A percentile compares a stretch with the other conserved stretches of the same genome.
Evolutionary conservation across 2,113 vertebrate genomes (phyloP).

Genomic region (Mungos mungo): DNA sequence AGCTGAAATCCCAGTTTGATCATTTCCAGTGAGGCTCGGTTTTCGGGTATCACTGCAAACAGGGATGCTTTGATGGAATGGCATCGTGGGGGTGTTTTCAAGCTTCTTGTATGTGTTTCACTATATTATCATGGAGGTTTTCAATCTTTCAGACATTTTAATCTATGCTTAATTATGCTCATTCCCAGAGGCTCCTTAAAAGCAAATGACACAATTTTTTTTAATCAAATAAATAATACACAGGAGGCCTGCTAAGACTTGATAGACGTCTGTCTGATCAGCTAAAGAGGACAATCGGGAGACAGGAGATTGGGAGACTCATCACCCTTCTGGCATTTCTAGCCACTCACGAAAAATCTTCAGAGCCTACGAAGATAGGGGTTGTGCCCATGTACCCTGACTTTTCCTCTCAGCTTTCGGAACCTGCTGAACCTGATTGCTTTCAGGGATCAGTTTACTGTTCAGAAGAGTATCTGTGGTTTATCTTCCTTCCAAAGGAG

Average conservation of each 20-base stretch:
- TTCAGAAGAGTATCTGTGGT: neutral
- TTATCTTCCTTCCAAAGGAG: neutral
- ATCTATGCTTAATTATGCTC: conserved; percentile 62
- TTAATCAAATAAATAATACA: conserved; percentile 63
- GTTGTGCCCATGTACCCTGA: neutral
- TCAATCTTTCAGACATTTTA: conserved; percentile 60
- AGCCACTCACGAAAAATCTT: neutral
- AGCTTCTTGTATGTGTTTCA: conserved; percentile 11
- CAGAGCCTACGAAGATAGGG: neutral
- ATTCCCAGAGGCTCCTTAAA: conserved; percentile 56
- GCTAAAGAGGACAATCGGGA: neutral
- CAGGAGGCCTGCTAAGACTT: conserved; percentile 3
- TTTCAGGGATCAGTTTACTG: neutral
- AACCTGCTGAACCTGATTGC: neutral
- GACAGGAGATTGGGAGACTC: neutral
- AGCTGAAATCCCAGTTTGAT: neutral
- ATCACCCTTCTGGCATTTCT: neutral
- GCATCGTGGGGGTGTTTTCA: neutral
- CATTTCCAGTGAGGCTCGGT: neutral
- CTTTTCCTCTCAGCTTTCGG: neutral
- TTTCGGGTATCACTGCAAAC: neutral
- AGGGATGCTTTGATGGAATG: neutral
- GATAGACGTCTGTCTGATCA: neutral
- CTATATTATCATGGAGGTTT: neutral
- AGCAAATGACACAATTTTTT: conserved; percentile 55